These are phyloP conservation scores for Caenorhabditis sp. DNA, from an alignment of 2,888 invertebrate genomes.

Conservation along the genomic window DNA sequence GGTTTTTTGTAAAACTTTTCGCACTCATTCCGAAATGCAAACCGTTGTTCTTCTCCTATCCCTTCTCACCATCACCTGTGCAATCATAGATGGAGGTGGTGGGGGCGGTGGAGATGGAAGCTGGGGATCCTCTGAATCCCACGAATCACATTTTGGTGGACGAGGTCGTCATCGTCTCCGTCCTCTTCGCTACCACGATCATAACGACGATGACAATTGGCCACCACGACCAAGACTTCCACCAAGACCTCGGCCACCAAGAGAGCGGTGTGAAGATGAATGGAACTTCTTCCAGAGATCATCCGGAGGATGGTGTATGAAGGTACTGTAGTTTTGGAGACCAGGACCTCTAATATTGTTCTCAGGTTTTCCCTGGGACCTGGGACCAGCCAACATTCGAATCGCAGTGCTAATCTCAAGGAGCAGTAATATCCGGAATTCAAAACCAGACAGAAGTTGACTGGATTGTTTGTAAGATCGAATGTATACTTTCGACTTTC, in stretches of 20 bases:
- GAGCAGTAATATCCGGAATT: constrained; percentile 8
- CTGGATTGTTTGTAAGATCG: constrained; percentile 7
- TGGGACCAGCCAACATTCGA: background rate
- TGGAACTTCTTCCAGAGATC: constrained; percentile 25
- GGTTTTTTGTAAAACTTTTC: background rate
- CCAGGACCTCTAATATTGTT: too few species aligned
- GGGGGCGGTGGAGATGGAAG: background rate
- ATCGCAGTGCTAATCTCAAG: background rate
- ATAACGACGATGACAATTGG: background rate
- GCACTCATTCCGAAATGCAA: background rate
- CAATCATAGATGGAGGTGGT: background rate
- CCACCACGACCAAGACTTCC: background rate
- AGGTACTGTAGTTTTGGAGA: background rate
- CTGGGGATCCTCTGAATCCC: background rate
- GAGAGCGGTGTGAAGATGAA: constrained; percentile 5
- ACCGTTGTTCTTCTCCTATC: background rate
- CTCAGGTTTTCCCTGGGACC: constrained; percentile 9
- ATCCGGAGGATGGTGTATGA: constrained; percentile 41
- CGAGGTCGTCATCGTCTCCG: background rate
- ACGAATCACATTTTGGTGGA: background rate
- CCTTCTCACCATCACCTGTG: background rate
- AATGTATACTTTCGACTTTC: background rate
- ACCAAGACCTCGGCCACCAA: background rate
- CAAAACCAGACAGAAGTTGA: constrained; percentile 2
- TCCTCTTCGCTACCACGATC: background rate